A percentile compares a stretch with the other conserved stretches of the same genome.
phyloP scores from a whole-genome alignment of 2,113 vertebrate genomes.

The Formicarius rufipectus region DNA sequence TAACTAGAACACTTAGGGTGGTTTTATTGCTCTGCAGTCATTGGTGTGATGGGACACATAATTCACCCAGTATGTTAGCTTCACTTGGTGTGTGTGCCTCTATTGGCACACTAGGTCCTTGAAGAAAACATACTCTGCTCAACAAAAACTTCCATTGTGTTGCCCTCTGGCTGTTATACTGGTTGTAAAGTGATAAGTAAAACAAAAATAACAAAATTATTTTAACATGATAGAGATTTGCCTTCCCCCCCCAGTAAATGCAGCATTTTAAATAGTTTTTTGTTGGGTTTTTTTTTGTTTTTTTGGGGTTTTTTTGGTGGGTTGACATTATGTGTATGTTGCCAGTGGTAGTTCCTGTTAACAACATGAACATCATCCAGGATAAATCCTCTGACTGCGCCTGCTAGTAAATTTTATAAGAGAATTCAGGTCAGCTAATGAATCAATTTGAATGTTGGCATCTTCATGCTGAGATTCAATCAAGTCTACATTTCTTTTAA shows the following conservation, averaged over 20 bases:
- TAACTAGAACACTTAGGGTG: constrained; percentile 67
- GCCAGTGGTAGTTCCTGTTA: not conserved
- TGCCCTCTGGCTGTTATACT: not conserved
- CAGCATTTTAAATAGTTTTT: not conserved
- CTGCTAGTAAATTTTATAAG: constrained; percentile 18
- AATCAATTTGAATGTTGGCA: constrained; percentile 35
- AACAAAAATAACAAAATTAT: not conserved
- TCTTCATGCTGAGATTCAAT: constrained; percentile 38
- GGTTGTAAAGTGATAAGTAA: not conserved
- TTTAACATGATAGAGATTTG: not conserved
- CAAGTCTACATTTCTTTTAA: constrained; percentile 33
- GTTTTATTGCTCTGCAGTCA: constrained; percentile 63
- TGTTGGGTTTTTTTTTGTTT: not conserved
- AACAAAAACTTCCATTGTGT: constrained; percentile 62
- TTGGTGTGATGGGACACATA: constrained; percentile 69
- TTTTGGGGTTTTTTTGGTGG: not conserved
- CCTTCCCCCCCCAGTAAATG: not conserved
- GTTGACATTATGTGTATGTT: not conserved
- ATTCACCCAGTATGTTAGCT: constrained; percentile 69
- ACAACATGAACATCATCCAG: not conserved
- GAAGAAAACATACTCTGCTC: not conserved
- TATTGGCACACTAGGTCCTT: not conserved
- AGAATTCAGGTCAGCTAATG: constrained; percentile 45
- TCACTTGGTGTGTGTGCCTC: constrained; percentile 35
- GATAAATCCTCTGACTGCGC: constrained; percentile 6